These are phyloP conservation scores for Spatula clypeata DNA, from an alignment of 2,797 vertebrate species.

Conservation along the genomic window DNA sequence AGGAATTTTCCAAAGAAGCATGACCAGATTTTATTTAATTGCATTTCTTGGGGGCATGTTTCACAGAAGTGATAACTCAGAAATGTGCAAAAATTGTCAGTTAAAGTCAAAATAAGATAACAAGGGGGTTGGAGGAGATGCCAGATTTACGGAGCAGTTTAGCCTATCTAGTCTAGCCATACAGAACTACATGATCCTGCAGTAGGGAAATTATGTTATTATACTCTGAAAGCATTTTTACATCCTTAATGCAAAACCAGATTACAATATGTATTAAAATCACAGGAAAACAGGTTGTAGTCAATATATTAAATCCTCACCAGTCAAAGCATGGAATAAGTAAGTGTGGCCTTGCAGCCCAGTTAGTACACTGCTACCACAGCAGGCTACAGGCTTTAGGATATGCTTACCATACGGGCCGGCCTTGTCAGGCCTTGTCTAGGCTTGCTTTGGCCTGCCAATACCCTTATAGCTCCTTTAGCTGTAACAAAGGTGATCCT, in stretches of 20 bases:
- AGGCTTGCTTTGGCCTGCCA: background rate
- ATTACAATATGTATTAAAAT: background rate
- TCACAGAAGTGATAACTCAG: constrained; percentile 35
- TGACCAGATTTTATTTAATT: constrained; percentile 35
- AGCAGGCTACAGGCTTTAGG: background rate
- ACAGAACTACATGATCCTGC: background rate
- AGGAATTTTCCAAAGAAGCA: constrained; percentile 7
- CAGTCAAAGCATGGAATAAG: background rate
- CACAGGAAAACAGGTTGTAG: background rate
- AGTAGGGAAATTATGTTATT: background rate
- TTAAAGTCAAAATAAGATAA: background rate
- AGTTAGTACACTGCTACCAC: rapidly evolving
- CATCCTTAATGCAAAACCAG: background rate
- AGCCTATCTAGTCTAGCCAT: background rate
- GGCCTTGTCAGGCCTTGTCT: background rate
- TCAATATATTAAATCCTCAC: background rate
- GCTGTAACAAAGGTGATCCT: background rate
- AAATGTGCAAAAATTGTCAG: background rate
- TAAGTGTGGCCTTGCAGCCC: background rate
- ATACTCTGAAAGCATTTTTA: background rate
- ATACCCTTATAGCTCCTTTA: background rate
- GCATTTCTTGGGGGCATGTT: background rate
- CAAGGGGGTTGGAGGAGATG: background rate
- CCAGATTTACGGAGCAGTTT: background rate
- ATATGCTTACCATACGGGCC: rapidly evolving